A percentile compares a stretch with the other conserved stretches of the same genome.
Evolutionary conservation across 2,888 invertebrate species (phyloP).

Genomic region (Gortyna flavago): DNA sequence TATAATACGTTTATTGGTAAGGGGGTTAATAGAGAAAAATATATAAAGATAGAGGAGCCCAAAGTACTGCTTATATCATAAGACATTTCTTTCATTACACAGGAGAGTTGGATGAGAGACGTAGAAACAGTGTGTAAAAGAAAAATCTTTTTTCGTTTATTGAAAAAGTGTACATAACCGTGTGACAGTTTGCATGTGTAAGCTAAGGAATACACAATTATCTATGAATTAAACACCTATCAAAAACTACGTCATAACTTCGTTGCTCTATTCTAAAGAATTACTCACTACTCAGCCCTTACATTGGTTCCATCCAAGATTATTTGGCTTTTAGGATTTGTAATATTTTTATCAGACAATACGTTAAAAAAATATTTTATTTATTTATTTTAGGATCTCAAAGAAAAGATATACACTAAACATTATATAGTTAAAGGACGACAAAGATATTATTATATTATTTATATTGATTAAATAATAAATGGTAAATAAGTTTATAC

Average conservation of each 20-base stretch:
- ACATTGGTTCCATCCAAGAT: background rate
- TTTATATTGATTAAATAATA: background rate
- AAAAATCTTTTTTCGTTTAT: background rate
- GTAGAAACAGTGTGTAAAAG: no score
- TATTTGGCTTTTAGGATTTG: background rate
- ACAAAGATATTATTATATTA: no score
- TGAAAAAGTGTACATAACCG: background rate
- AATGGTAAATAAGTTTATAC: background rate
- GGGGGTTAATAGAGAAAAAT: background rate
- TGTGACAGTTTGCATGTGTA: background rate
- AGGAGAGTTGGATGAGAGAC: background rate
- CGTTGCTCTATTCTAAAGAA: background rate
- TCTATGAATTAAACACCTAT: background rate
- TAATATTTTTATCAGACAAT: background rate
- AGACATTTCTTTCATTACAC: background rate
- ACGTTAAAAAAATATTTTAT: no score
- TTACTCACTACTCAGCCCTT: background rate
- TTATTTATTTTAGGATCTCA: no score
- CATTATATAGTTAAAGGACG: no score
- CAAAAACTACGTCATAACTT: background rate
- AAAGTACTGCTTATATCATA: background rate
- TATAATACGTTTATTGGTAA: no score
- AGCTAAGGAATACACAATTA: background rate
- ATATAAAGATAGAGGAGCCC: background rate
- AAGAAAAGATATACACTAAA: no score